A percentile compares a stretch with the other conserved stretches of the same genome.
Evolutionary conservation across 1,140 invertebrate species (phyloP).

Genomic region (Leptonema lineaticorne): DNA sequence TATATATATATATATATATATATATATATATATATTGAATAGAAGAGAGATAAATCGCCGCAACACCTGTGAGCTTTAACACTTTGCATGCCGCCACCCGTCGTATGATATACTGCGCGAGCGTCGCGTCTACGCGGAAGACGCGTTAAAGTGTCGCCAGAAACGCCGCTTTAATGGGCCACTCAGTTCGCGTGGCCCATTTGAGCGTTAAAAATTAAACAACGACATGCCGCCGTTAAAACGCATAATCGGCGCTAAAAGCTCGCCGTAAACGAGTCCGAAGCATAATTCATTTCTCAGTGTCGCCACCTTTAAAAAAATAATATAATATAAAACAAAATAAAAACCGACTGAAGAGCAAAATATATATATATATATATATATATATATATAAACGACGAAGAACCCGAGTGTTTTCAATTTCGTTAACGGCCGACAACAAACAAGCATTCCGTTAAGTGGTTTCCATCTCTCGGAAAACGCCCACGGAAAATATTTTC

Average conservation of each 20-base stretch:
- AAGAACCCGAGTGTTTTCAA: slow-evolving; percentile 18
- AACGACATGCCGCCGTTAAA: too few relatives aligned
- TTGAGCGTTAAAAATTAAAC: background rate
- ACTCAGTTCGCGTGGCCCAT: slow-evolving; percentile 18
- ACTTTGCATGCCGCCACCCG: background rate
- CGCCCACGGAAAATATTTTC: too few relatives aligned
- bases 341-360: too few relatives aligned
- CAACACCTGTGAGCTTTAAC: background rate
- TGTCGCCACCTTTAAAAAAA: background rate
- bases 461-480: background rate
- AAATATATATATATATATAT: too few relatives aligned
- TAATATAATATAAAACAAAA: too few relatives aligned
- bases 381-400: too few relatives aligned
- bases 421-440: background rate
- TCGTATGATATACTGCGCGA: slow-evolving; percentile 7
- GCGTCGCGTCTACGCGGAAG: background rate
- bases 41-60: background rate
- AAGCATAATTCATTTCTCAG: background rate
- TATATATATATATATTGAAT: too few relatives aligned
- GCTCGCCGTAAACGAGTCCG: too few relatives aligned
- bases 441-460: background rate
- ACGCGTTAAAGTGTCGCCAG: background rate
- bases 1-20: too few relatives aligned
- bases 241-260: too few relatives aligned
- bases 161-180: slow-evolving; percentile 10